These are phyloP conservation scores for Stratiolaelaps scimitus DNA, from an alignment of 1,140 invertebrate species.

Conservation along the genomic window DNA sequence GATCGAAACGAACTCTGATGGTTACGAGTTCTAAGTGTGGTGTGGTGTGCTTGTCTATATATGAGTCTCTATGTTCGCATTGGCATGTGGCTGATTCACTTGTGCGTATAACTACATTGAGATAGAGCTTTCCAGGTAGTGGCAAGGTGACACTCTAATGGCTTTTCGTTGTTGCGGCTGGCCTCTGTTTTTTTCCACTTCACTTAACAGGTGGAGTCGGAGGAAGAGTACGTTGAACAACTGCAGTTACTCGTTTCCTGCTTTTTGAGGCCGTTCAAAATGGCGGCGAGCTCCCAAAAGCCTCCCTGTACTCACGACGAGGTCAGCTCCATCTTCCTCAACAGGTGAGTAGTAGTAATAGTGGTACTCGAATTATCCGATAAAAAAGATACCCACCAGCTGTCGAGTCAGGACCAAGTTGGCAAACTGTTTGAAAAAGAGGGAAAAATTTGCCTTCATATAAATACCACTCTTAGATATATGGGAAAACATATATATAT, in stretches of 20 bases:
- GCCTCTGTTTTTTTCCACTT: too few species aligned
- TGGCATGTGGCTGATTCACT: too few species aligned
- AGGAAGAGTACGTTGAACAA: constrained; percentile 82
- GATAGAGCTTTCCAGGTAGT: too few species aligned
- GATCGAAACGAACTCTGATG: too few species aligned
- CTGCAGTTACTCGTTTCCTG: constrained; percentile 81
- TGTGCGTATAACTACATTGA: too few species aligned
- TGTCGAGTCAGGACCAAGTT: background rate
- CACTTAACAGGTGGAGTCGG: constrained; percentile 55
- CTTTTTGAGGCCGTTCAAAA: constrained; percentile 78
- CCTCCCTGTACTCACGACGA: constrained; percentile 86
- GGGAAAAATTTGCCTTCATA: background rate
- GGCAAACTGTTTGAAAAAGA: background rate
- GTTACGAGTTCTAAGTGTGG: too few species aligned
- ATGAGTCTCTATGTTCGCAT: too few species aligned
- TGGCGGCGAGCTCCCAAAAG: constrained; percentile 79
- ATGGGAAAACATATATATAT: too few species aligned
- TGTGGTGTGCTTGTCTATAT: too few species aligned
- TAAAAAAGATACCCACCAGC: background rate
- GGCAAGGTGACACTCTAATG: background rate
- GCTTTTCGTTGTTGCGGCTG: constrained; percentile 17
- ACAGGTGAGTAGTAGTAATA: constrained; percentile 43
- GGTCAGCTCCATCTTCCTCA: constrained; percentile 86
- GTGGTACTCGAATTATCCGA: too few species aligned
- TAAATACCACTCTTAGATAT: too few species aligned